Percentiles rank a stretch among this genome's conserved stretches.
These are phyloP conservation scores for Cinclus cinclus DNA, from an alignment of 2,113 vertebrate species.

Conservation along the genomic window DNA sequence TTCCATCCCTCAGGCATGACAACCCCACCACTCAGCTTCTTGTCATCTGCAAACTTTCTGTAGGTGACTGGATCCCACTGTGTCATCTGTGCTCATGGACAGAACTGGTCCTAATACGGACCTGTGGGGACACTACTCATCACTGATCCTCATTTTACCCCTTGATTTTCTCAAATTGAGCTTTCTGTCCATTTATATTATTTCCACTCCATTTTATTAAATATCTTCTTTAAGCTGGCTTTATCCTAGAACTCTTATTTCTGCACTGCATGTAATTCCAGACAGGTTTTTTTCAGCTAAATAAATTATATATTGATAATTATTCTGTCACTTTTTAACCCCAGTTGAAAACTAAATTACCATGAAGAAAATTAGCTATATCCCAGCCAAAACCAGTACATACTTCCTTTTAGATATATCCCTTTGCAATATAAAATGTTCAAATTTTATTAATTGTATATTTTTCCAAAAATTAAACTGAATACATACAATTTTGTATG, in stretches of 20 bases:
- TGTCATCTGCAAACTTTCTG: background rate
- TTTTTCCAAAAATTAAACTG: background rate
- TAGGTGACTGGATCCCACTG: background rate
- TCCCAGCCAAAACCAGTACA: background rate
- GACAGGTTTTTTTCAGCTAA: background rate
- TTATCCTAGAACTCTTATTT: background rate
- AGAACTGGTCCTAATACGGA: fast-evolving
- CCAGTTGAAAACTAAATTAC: background rate
- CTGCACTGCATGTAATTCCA: background rate
- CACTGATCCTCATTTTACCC: background rate
- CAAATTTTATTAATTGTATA: background rate
- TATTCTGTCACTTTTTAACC: background rate
- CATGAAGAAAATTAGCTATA: background rate
- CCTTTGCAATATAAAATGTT: background rate
- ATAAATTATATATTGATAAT: background rate
- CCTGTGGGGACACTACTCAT: too few relatives aligned
- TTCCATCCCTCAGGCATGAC: fast-evolving
- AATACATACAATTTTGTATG: background rate
- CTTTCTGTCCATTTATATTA: background rate
- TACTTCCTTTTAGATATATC: background rate
- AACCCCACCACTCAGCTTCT: background rate
- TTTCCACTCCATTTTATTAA: background rate
- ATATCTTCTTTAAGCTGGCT: background rate
- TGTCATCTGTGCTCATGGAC: background rate
- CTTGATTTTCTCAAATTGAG: background rate